Evolutionary conservation across 2,888 invertebrate species (phyloP), one percentile per base, ranked within the genome.

Genomic region (Apodemia hepburni): DNA sequence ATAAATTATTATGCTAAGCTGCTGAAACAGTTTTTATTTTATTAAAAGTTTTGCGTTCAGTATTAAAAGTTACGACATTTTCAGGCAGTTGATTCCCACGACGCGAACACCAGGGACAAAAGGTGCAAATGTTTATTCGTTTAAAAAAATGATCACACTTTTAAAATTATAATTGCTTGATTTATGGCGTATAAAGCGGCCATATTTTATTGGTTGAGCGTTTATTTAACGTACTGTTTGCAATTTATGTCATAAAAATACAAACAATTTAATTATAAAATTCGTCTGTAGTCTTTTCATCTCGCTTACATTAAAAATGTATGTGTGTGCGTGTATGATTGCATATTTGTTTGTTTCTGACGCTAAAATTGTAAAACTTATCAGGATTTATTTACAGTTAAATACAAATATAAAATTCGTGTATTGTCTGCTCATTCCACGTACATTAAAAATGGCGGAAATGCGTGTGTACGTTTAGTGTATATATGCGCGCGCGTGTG

Each of bases 61-160:
- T 54, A 54, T 54, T 54, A 54, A 54, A 54, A 54, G 54, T 54
- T 54, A 27, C 54, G 54, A 27, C 54, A 54, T 54, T 51, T 54
- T 54, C 54, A 54, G 54, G 22, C 18, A 54, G 54, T 54, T 54
- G 54, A 54, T 54, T 54, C 54, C 54, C 54, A 18, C 54, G 54
- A 22, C 27, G 22, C 27, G 27, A 54, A 27, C 27, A 54, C 27
- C 54, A 54, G 54, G 15, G 54, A 54, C 54, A 27, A 27, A 54
- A 54, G 27, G 54, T 22, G 27, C 15, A 22, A 54, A 54, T 42
- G 42, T 42, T 54, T 54, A 54, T 27, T 27, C 54, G 27, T 54
- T 54, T 54, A 54, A 54, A 51, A 42, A 54, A 54, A 54, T 54
- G 27, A 3, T 12, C 54, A 6, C 22, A 27, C 22, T 54, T 22